These are phyloP conservation scores for Aulostomus chinensis DNA, from an alignment of 2,797 vertebrate genomes.

Conservation along the genomic window DNA sequence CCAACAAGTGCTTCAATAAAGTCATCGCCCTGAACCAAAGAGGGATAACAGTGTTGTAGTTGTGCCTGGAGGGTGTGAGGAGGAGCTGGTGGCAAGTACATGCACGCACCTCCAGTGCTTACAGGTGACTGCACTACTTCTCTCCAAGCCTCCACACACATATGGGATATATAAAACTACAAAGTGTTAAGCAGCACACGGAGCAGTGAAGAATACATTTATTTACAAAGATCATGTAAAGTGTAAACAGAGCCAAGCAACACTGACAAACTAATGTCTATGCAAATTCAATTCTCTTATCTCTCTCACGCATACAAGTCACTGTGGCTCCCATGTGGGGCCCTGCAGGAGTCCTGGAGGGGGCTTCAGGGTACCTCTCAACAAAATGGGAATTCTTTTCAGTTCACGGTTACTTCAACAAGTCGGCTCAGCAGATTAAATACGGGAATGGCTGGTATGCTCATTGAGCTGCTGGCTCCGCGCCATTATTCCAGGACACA, in stretches of 20 bases:
- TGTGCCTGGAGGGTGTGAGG: conserved; percentile 57
- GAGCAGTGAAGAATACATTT: background rate
- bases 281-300: conserved; percentile 12
- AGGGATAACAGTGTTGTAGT: conserved; percentile 5
- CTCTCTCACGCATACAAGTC: conserved; percentile 11
- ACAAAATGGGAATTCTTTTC: conserved; percentile 11
- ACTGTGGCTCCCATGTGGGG: conserved; percentile 32
- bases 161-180: background rate
- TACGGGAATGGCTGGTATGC: conserved; percentile 41
- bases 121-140: conserved; percentile 32
- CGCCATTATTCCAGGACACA: conserved; percentile 24
- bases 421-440: conserved; percentile 15
- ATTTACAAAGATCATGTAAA: background rate
- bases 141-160: conserved; percentile 1
- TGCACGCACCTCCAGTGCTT: background rate
- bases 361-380: conserved; percentile 21
- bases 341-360: conserved; percentile 21
- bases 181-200: background rate
- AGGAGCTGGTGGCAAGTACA: conserved; percentile 33
- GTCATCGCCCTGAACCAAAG: conserved; percentile 13
- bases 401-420: conserved; percentile 19
- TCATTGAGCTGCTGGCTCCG: conserved; percentile 24
- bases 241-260: background rate
- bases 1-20: conserved; percentile 31
- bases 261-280: background rate